Evolutionary conservation across 30 jellyfish, hydroid and myxozoan species (phyloP), one percentile per base, ranked within the genome.

Genomic region (Calvadosia cruxmelitensis): DNA sequence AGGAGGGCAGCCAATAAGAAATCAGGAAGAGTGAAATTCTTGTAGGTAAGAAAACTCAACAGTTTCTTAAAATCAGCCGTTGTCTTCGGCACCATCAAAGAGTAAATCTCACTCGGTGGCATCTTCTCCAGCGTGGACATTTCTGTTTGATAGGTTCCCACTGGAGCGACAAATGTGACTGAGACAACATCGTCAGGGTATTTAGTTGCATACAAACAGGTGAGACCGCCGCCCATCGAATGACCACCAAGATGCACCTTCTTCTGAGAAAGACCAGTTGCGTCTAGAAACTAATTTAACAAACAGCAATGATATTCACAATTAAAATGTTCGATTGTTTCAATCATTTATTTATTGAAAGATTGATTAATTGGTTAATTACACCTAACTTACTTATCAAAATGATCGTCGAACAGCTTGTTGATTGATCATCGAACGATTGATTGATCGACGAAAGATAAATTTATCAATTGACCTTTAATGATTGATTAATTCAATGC

Each of bases 141-240:
- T 20, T 42, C 57, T 5, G 57, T 42, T 20, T 42, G 57, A 5
- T 5, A 5, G 10, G 57, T 42, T 42, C 57, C 57, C 15, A 20
- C 57, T 5, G 57, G 57, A 5, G 57, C 10, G 20, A 42, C 15
- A 42, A 42, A 42, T 42, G 57, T 42, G 10, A 42, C 57, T 5
- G 57, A 42, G 20, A 42, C 67, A 20, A 67, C 64, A 31, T 67
- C 71, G 31, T 67, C 76, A 27, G 68, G 66, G 34, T 31, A 31
- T 27, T 28, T 29, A 15, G 76, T 27, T 29, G 76, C 76, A 31
- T 67, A 67, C 2, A 27, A 3, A 13, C 31, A 36, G 34, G 76
- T 23, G 0, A 67, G 3, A 12, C 68, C 67, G 23, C 76, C 76
- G 20, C 76, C 76, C 72, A 27, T 25, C 12, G 76, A 67, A 67